Base-by-base conservation (phyloP, 2,797 vertebrate species). In the Chelon labrosus region DNA sequence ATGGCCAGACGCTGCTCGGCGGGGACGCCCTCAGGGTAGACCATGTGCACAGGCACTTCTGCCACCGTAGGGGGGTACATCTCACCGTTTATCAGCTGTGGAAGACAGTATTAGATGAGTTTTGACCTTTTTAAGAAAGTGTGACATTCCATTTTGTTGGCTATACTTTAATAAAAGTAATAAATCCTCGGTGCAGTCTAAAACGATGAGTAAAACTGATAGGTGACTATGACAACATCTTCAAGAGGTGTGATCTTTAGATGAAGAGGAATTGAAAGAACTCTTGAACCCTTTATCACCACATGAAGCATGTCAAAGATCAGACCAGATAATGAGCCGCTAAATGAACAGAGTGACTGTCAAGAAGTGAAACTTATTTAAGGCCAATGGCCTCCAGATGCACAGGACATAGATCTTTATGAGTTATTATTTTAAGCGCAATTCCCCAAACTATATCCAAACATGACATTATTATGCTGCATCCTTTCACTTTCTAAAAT, bases 21-120 rank as follows among this genome's bases (percentile, higher is more conserved):
- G 1, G 94, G 94, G 0, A 93, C 0, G 0, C 22, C 37, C 0
- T 75, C 0, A 0, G 97, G 97, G 79, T 99, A 99, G 13, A 88
- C 91, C 98, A 99, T 99, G 90, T 95, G 73, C 10, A 97, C 94
- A 0, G 91, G 92, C 0, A 90, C 93, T 0, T 97, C 89, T 0
- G 83, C 68, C n/a, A 96, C 93, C 0, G 37, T 79, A 0, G 98
- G 98, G 0, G 96, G 98, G 73, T 96, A 98, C 78, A 97, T 70
- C 74, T 98, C 97, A 14, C 96, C 97, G 0, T 95, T 65, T 70
- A 97, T 76, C 82, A 97, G 66, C 98, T 98, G 79, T 60, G 19
- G 65, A 71, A 20, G 2, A 20, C 41, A 31, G 61, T 7, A 31
- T 31, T 31, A 31, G 31, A 22, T 22, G 22, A 22, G 27, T 27